Percentiles rank a stretch among this genome's conserved stretches.
Conservation (phyloP, 2,888 invertebrate genomes). For the Theretra japonica region DNA sequence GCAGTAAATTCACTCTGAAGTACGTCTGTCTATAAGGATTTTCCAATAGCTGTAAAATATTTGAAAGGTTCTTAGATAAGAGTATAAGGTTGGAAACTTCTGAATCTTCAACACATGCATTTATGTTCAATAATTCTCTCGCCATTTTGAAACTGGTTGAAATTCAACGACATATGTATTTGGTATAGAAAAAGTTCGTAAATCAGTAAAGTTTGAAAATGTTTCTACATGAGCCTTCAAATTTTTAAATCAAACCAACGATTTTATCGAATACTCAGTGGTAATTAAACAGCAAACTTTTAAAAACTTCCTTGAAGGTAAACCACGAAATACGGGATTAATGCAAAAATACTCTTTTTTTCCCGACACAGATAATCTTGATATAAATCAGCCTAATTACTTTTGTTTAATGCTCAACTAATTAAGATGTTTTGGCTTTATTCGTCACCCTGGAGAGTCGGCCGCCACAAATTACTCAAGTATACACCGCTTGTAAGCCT, state of each 20-base stretch:
- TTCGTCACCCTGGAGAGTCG: constrained; percentile 36
- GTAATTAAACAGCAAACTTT: constrained; percentile 22
- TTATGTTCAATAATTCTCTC: too few species aligned
- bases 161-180: too few species aligned
- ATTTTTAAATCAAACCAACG: constrained; percentile 1
- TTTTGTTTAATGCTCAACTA: constrained; percentile 47
- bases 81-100: neutral
- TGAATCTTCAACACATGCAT: too few species aligned
- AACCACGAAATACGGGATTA: neutral
- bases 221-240: neutral
- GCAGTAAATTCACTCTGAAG: constrained; percentile 3
- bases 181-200: too few species aligned
- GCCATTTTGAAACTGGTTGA: too few species aligned
- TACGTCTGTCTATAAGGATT: neutral
- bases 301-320: neutral
- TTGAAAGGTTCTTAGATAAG: neutral
- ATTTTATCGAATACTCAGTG: neutral
- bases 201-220: too few species aligned
- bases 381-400: constrained; percentile 17
- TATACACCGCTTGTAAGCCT: neutral
- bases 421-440: constrained; percentile 48
- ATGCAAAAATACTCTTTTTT: neutral
- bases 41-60: constrained; percentile 2
- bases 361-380: neutral
- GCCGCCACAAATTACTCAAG: neutral